Conservation (phyloP, 2,113 vertebrate species). For the Elephas maximus region DNA sequence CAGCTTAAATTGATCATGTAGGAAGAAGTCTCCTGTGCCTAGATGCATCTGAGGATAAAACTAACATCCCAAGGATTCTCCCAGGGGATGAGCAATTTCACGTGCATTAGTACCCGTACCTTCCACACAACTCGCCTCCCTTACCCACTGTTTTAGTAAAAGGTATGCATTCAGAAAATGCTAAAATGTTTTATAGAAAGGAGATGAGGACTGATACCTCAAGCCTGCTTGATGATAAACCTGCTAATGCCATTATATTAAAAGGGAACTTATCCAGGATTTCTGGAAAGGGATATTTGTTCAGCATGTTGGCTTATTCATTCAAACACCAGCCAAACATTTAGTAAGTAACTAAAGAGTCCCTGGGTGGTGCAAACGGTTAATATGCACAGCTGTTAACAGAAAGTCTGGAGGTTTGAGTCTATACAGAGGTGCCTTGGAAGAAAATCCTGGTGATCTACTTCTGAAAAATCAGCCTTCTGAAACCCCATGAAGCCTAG, state of each 20-base stretch:
- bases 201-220: background rate
- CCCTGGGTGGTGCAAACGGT: background rate
- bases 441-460: background rate
- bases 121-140: fast-evolving
- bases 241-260: background rate
- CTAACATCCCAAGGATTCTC: background rate
- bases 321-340: background rate
- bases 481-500: background rate
- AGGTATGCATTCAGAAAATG: background rate
- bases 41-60: slow-evolving; percentile 8
- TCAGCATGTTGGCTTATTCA: background rate
- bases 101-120: background rate
- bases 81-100: background rate
- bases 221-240: background rate
- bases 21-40: background rate
- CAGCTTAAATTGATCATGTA: background rate
- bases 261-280: background rate
- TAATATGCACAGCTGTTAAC: background rate
- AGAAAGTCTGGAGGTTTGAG: background rate
- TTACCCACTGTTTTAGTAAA: background rate
- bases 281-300: background rate
- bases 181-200: background rate
- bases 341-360: background rate
- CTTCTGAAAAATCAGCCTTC: background rate
- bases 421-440: background rate